Evolutionary conservation across 2,113 vertebrate genomes (phyloP).

Genomic region (Odontophorus gujanensis): DNA sequence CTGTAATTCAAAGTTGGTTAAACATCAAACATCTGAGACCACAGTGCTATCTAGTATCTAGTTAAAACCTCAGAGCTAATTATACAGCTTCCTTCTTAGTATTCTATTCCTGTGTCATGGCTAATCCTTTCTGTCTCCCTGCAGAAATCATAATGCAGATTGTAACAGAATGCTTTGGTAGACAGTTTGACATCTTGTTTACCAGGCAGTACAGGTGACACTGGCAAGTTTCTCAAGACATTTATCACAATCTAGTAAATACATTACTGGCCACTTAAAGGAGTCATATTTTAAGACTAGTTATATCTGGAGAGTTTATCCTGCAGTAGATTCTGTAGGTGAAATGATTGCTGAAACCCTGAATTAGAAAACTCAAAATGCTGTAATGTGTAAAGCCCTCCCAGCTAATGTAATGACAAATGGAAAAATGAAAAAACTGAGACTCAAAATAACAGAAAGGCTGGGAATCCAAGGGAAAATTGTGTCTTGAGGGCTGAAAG

Average conservation of each 20-base stretch:
- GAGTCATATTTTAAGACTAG: neutral
- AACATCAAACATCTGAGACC: constrained; percentile 35
- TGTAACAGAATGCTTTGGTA: neutral
- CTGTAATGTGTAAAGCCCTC: neutral
- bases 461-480: neutral
- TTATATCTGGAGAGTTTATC: constrained; percentile 32
- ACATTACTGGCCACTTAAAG: neutral
- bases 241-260: constrained; percentile 21
- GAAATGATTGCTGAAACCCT: constrained; percentile 7
- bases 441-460: neutral
- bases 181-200: neutral
- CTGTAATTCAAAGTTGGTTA: constrained; percentile 10
- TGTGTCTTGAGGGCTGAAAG: neutral
- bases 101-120: constrained; percentile 46
- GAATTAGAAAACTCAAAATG: neutral
- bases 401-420: neutral
- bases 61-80: constrained; percentile 53
- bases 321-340: neutral
- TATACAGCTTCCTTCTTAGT: constrained; percentile 58
- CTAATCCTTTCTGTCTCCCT: constrained; percentile 55
- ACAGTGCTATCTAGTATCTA: neutral
- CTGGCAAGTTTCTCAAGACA: neutral
- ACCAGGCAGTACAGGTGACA: constrained; percentile 2
- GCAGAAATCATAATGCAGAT: constrained; percentile 32
- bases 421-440: neutral